Conservation (phyloP, 2,113 vertebrate species). For the Indicator maculatus region DNA sequence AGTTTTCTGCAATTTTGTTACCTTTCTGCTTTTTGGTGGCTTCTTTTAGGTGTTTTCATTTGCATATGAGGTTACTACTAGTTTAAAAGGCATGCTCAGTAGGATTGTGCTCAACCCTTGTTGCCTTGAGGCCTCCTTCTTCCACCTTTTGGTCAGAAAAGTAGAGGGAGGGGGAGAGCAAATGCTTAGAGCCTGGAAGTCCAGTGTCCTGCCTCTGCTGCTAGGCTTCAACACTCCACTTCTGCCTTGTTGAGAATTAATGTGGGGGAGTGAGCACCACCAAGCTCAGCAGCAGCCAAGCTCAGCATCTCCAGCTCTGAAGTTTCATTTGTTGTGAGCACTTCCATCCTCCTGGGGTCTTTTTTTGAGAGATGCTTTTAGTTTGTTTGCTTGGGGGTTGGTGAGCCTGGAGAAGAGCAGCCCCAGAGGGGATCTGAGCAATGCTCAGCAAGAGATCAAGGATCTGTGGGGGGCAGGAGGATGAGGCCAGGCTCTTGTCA, state of each 20-base stretch:
- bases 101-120: neutral
- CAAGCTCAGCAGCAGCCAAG: neutral
- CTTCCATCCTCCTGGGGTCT: neutral
- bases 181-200: neutral
- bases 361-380: neutral
- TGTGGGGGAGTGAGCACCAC: rapidly evolving
- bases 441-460: too few relatives aligned
- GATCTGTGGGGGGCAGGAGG: too few relatives aligned
- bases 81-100: neutral
- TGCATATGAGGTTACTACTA: neutral
- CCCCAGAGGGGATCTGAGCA: too few relatives aligned
- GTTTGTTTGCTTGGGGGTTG: too few relatives aligned
- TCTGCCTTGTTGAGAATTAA: neutral
- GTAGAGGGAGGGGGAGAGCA: neutral
- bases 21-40: neutral
- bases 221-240: neutral
- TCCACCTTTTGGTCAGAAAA: neutral
- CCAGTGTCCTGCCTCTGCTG: neutral
- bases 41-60: neutral
- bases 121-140: neutral
- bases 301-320: neutral
- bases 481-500: too few relatives aligned
- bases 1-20: neutral
- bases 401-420: too few relatives aligned
- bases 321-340: neutral